phyloP scores from a whole-genome alignment of 2,797 vertebrate species.

The Clarias pachynema region DNA sequence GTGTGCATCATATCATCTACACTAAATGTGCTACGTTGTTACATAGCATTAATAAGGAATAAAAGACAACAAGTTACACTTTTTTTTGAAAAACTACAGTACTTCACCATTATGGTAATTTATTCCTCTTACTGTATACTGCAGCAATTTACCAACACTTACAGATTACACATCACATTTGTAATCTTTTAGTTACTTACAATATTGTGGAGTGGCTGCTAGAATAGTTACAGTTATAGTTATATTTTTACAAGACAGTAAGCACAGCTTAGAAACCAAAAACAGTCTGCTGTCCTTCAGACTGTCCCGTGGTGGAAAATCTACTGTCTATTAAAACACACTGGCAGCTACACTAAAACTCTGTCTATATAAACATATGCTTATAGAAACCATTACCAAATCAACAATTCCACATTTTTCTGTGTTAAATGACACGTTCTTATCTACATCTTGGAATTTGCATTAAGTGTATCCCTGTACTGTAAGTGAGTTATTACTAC shows the following conservation, averaged over 20 bases:
- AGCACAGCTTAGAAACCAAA: neutral
- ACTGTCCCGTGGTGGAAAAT: neutral
- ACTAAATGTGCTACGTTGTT: neutral
- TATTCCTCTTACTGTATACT: neutral
- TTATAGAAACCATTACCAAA: neutral
- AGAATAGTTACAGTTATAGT: neutral
- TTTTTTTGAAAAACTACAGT: neutral
- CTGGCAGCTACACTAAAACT: neutral
- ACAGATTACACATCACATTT: too few relatives aligned
- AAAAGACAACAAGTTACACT: neutral
- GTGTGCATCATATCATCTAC: neutral
- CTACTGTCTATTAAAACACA: neutral
- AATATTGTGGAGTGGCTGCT: neutral
- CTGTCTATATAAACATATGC: neutral
- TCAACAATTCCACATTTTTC: neutral
- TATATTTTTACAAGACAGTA: neutral
- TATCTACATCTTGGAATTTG: neutral
- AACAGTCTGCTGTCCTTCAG: neutral
- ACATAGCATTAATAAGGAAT: neutral
- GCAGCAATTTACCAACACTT: neutral
- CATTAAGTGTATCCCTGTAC: neutral
- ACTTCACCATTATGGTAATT: neutral
- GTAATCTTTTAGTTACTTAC: neutral
- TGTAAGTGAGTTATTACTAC: neutral
- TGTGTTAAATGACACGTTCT: neutral